These are phyloP conservation scores for Mastomys natalensis DNA, from an alignment of 2,113 vertebrate species.

Conservation along the genomic window DNA sequence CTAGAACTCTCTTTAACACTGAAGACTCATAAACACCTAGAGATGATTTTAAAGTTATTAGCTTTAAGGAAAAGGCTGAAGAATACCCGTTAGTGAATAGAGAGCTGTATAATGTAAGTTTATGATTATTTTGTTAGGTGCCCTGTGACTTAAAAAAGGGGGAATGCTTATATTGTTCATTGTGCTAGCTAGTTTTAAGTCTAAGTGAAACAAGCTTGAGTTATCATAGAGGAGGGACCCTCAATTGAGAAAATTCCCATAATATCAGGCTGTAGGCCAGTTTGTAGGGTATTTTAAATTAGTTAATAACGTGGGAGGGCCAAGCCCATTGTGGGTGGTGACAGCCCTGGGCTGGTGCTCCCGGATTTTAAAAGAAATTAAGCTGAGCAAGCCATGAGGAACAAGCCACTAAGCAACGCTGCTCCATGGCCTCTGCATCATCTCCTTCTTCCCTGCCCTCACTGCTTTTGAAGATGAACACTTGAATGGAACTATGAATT, in stretches of 20 bases:
- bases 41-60: constrained; percentile 40
- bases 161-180: constrained; percentile 24
- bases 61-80: not conserved
- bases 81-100: not conserved
- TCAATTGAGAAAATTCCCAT: not conserved
- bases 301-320: not conserved
- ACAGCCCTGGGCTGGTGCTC: not conserved
- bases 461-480: not conserved
- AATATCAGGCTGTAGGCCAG: too few relatives aligned
- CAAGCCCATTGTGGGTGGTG: not conserved
- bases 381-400: not conserved
- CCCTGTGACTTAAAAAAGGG: not conserved
- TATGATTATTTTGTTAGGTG: constrained; percentile 54
- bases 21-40: not conserved
- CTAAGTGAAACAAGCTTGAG: not conserved
- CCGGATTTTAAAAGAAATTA: not conserved
- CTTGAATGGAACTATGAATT: not conserved
- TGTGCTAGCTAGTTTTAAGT: not conserved
- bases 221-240: not conserved
- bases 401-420: not conserved
- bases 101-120: not conserved
- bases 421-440: not conserved
- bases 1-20: constrained; percentile 49
- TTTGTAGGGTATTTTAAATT: not conserved
- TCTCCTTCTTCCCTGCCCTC: not conserved